Conservation (phyloP, 2,113 vertebrate genomes). For the Cyprinodon brontotheroides region DNA sequence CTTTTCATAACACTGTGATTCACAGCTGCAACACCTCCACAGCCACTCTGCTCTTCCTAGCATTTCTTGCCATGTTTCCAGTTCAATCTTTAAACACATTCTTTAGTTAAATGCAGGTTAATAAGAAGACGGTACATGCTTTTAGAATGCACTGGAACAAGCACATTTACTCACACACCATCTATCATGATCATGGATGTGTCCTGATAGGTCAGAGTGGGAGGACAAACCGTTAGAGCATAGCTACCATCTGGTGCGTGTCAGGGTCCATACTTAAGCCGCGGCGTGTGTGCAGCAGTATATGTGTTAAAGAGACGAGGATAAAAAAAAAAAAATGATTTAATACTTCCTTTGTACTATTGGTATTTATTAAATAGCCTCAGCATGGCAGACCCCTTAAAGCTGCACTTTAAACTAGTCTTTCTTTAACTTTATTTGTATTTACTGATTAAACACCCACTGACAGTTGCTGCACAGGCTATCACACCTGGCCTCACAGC, state of each 20-base stretch:
- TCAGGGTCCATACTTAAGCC: conserved; percentile 11
- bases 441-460: conserved; percentile 8
- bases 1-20: conserved; percentile 11
- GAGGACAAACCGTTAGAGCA: conserved; percentile 27
- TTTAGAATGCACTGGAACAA: conserved; percentile 2
- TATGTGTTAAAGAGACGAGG: not conserved
- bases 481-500: conserved; percentile 22
- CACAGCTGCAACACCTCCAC: conserved; percentile 39
- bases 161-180: conserved; percentile 8
- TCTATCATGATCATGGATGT: conserved; percentile 32
- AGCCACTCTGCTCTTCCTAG: conserved; percentile 45
- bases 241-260: conserved; percentile 45
- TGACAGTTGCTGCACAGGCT: conserved; percentile 15
- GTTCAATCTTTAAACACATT: conserved; percentile 28
- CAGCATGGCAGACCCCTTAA: no score
- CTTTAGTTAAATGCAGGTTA: conserved; percentile 48
- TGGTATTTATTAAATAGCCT: not conserved
- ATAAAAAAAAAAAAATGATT: not conserved
- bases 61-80: conserved; percentile 37
- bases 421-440: conserved; percentile 24
- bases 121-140: conserved; percentile 30
- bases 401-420: not conserved
- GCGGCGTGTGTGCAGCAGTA: not conserved
- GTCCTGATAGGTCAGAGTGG: conserved; percentile 39
- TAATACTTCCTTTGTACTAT: conserved; percentile 20